Evolutionary conservation across 2,113 vertebrate genomes (phyloP).

Genomic region (Bothrops jararaca): DNA sequence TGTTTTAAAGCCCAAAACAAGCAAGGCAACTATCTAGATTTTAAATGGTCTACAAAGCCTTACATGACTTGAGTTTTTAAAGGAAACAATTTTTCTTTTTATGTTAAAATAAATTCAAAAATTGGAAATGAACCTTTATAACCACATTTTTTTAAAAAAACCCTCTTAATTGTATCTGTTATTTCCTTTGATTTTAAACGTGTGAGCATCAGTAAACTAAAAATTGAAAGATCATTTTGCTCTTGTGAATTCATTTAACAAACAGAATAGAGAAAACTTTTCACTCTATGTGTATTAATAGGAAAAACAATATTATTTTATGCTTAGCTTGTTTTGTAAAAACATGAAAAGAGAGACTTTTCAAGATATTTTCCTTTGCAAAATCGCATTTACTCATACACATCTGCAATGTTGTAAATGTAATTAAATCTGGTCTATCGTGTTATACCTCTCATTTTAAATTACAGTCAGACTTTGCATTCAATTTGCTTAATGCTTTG

Average conservation of each 20-base stretch:
- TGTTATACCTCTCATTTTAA: constrained; percentile 2
- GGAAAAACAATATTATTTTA: neutral
- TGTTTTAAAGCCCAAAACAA: neutral
- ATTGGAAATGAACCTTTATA: neutral
- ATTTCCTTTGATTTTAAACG: neutral
- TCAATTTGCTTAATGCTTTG: constrained; percentile 10
- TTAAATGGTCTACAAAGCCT: neutral
- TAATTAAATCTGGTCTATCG: neutral
- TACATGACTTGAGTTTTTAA: neutral
- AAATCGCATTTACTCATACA: neutral
- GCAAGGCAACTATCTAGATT: neutral
- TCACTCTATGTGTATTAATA: neutral
- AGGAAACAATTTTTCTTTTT: neutral
- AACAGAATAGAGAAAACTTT: neutral
- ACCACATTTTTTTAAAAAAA: neutral
- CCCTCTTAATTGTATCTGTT: neutral
- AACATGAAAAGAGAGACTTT: constrained; percentile 3
- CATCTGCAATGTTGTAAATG: neutral
- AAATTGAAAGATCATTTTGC: neutral
- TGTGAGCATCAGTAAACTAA: neutral
- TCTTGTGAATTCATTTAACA: neutral
- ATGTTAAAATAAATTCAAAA: neutral
- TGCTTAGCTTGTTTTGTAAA: neutral
- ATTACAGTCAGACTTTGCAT: constrained; percentile 15
- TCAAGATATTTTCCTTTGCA: neutral